Evolutionary conservation across 2,888 invertebrate species (phyloP).

Genomic region (Eurois occulta): DNA sequence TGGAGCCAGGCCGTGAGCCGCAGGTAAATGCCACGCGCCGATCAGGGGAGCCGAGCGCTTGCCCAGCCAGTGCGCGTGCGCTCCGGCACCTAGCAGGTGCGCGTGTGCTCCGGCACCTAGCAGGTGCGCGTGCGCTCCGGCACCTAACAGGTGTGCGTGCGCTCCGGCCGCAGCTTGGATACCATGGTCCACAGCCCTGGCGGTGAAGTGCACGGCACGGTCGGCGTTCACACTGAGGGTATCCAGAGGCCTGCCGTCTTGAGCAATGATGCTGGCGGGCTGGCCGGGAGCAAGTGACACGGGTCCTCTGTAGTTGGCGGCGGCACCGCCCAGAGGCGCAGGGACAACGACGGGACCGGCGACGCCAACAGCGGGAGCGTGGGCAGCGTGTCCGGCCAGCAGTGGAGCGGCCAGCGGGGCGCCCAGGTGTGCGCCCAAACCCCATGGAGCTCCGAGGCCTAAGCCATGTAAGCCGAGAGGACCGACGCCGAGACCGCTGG

Average conservation of each 20-base stretch:
- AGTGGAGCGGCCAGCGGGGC: constrained; percentile 69
- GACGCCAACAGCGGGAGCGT: constrained; percentile 67
- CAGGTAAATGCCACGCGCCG: constrained; percentile 74
- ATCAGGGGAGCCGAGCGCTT: constrained; percentile 83
- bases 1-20: constrained; percentile 63
- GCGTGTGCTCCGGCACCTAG: constrained; percentile 63
- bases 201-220: constrained; percentile 84
- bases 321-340: constrained; percentile 77
- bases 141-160: constrained; percentile 72
- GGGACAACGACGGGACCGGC: constrained; percentile 75
- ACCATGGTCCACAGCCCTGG: constrained; percentile 80
- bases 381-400: constrained; percentile 70
- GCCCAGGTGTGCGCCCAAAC: constrained; percentile 73
- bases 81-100: constrained; percentile 75
- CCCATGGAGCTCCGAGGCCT: constrained; percentile 71
- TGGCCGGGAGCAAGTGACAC: constrained; percentile 86
- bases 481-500: constrained; percentile 74
- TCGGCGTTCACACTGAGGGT: constrained; percentile 87
- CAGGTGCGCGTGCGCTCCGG: constrained; percentile 74
- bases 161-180: constrained; percentile 71
- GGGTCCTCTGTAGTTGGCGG: constrained; percentile 86
- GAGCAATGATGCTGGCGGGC: constrained; percentile 85
- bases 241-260: constrained; percentile 87
- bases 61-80: constrained; percentile 78
- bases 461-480: constrained; percentile 64